These are phyloP conservation scores for Bovichtus diacanthus DNA, from an alignment of 2,797 vertebrate genomes.

Conservation along the genomic window DNA sequence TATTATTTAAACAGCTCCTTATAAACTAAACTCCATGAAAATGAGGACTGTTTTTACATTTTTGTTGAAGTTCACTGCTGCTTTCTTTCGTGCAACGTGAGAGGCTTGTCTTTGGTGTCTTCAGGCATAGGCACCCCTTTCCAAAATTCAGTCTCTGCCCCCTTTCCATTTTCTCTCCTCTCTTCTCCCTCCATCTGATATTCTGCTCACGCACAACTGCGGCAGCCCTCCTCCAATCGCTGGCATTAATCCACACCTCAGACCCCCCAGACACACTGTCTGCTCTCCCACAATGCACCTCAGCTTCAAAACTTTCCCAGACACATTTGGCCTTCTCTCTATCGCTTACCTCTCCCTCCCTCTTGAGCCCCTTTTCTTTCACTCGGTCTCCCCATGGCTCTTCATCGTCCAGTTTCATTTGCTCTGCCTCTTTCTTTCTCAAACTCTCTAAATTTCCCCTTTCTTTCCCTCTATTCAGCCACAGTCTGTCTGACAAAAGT, in stretches of 20 bases:
- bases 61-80: constrained; percentile 36
- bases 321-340: constrained; percentile 79
- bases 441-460: constrained; percentile 69
- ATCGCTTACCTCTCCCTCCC: constrained; percentile 71
- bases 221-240: constrained; percentile 91
- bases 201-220: constrained; percentile 95
- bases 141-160: constrained; percentile 57
- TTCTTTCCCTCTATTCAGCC: constrained; percentile 68
- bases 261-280: constrained; percentile 87
- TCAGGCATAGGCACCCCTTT: constrained; percentile 33
- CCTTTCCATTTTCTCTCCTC: constrained; percentile 72
- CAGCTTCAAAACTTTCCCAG: constrained; percentile 87
- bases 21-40: constrained; percentile 8
- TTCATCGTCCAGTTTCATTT: constrained; percentile 72
- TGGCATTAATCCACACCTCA: constrained; percentile 92
- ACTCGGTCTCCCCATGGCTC: constrained; percentile 60
- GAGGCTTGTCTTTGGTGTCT: constrained; percentile 32
- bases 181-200: constrained; percentile 84
- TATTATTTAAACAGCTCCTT: constrained; percentile 17
- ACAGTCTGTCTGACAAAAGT: constrained; percentile 66
- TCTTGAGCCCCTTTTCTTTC: constrained; percentile 69
- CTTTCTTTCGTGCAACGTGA: constrained; percentile 28
- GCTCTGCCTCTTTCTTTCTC: constrained; percentile 67
- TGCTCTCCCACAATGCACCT: constrained; percentile 84
- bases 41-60: constrained; percentile 31